A percentile compares a stretch with the other conserved stretches of the same genome.
Conservation (phyloP, 1,140 invertebrate species). For the Cataglyphis hispanica region DNA sequence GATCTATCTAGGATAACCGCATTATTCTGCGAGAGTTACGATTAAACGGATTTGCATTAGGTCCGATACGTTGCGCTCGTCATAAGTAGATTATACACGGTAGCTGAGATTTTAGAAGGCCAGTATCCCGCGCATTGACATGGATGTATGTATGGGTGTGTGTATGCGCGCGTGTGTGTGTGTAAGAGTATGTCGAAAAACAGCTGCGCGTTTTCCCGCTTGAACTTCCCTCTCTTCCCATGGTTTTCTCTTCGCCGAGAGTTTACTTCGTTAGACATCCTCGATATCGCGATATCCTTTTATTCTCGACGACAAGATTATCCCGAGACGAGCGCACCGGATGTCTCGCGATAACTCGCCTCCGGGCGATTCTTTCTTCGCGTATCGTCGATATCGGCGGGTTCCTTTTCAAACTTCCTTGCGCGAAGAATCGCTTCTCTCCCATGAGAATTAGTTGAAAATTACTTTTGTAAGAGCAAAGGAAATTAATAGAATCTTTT, state of each 20-base stretch:
- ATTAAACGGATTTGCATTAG: slow-evolving; percentile 71
- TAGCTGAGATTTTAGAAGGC: slow-evolving; percentile 39
- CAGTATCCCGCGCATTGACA: not conserved
- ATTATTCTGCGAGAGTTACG: slow-evolving; percentile 73
- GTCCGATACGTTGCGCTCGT: slow-evolving; percentile 54
- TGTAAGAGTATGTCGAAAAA: not conserved
- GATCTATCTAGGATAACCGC: slow-evolving; percentile 71
- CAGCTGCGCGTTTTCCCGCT: not conserved
- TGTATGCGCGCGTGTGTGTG: not conserved
- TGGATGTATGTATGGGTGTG: not conserved
- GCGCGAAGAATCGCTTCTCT: not conserved
- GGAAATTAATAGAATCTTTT: not conserved
- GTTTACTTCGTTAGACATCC: slow-evolving; percentile 43
- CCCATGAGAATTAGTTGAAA: not conserved
- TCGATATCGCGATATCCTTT: slow-evolving; percentile 29
- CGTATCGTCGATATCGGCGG: not conserved
- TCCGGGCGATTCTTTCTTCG: not conserved
- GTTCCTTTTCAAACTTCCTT: slow-evolving; percentile 14
- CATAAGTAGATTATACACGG: slow-evolving; percentile 51
- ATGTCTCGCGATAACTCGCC: slow-evolving; percentile 11
- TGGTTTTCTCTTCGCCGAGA: not conserved
- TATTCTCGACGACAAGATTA: slow-evolving; percentile 41
- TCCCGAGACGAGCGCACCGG: not conserved
- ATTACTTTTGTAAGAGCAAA: slow-evolving; percentile 1
- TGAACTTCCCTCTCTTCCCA: not conserved